Percentiles rank a stretch among this genome's conserved stretches.
Evolutionary conservation across 2,888 invertebrate species (phyloP).

Genomic region (Amiota communis): DNA sequence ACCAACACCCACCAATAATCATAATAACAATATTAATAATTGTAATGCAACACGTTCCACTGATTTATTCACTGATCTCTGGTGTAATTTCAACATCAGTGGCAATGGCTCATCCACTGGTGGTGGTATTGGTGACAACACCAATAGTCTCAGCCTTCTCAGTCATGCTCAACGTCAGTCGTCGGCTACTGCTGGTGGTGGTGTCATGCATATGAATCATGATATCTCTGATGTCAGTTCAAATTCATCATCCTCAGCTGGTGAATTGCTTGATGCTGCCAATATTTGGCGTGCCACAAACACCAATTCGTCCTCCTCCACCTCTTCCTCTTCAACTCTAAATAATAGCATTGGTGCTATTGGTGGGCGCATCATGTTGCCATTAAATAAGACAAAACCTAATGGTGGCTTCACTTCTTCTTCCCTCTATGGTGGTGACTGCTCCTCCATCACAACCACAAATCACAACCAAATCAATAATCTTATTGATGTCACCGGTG

Average conservation of each 20-base stretch:
- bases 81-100: slow-evolving; percentile 63
- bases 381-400: slow-evolving; percentile 32
- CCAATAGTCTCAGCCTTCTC: slow-evolving; percentile 25
- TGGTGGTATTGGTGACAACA: slow-evolving; percentile 35
- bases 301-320: slow-evolving; percentile 32
- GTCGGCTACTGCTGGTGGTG: not conserved
- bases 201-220: not conserved
- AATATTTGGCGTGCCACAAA: slow-evolving; percentile 53
- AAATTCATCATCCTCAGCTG: slow-evolving; percentile 59
- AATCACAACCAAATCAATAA: slow-evolving; percentile 19
- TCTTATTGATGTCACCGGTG: slow-evolving; percentile 29
- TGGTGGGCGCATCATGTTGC: slow-evolving; percentile 39
- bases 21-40: slow-evolving; percentile 40
- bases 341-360: slow-evolving; percentile 36
- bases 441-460: slow-evolving; percentile 27
- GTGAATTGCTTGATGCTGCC: slow-evolving; percentile 52
- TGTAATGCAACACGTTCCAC: slow-evolving; percentile 44
- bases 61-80: slow-evolving; percentile 71
- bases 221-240: slow-evolving; percentile 62
- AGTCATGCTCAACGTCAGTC: slow-evolving; percentile 22
- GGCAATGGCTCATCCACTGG: slow-evolving; percentile 14
- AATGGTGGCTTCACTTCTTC: not conserved
- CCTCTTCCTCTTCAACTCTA: slow-evolving; percentile 32
- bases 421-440: slow-evolving; percentile 1
- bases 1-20: slow-evolving; percentile 50